A percentile compares a stretch with the other conserved stretches of the same genome.
These are phyloP conservation scores for Choristoneura fumiferana DNA, from an alignment of 1,140 invertebrate genomes.

Conservation along the genomic window DNA sequence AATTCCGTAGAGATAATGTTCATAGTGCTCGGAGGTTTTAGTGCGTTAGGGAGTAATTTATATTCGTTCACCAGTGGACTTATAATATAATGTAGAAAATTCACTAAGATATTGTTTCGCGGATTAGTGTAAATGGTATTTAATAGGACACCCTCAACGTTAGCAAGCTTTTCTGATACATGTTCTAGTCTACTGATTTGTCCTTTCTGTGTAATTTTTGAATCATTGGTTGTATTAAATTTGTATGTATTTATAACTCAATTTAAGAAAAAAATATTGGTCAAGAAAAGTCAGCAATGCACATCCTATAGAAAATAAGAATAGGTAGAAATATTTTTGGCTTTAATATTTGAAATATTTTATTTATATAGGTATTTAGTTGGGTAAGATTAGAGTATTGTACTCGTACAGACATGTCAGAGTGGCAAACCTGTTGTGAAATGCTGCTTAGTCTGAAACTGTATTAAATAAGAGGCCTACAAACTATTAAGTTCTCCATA, in stretches of 20 bases:
- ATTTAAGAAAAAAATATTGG: not conserved
- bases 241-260: not conserved
- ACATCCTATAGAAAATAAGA: conserved; percentile 1
- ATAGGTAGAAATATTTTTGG: conserved; percentile 1
- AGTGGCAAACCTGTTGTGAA: too few species aligned
- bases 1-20: conserved; percentile 24
- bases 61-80: conserved; percentile 36
- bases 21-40: conserved; percentile 42
- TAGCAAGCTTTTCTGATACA: conserved; percentile 4
- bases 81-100: conserved; percentile 20
- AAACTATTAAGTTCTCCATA: too few species aligned
- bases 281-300: not conserved
- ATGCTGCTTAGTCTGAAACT: too few species aligned
- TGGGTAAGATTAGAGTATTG: too few species aligned
- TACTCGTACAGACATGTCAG: too few species aligned
- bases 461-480: too few species aligned
- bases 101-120: not conserved
- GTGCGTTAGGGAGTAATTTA: conserved; percentile 34
- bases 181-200: conserved; percentile 15
- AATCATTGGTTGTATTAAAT: not conserved
- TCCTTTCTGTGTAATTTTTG: conserved; percentile 9
- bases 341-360: conserved; percentile 19
- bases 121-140: conserved; percentile 7
- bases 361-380: conserved; percentile 4
- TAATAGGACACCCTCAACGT: not conserved